Evolutionary conservation across 2,797 vertebrate genomes (phyloP), one percentile per base, ranked within the genome.

Genomic region (Neosalanx taihuensis): DNA sequence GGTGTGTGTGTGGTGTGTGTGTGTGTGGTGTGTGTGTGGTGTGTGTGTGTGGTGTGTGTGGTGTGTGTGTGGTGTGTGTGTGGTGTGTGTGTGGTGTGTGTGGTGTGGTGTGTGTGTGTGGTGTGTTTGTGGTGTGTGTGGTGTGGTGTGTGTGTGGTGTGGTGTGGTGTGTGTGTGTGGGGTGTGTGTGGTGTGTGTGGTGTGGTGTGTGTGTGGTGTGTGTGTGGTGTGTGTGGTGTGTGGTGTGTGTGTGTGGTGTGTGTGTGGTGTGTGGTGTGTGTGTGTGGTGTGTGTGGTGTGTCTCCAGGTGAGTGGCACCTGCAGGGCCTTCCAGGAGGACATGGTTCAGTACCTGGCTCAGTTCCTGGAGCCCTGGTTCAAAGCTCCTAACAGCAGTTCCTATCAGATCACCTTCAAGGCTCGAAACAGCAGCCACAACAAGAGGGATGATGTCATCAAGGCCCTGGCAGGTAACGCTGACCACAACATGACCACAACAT

Each of bases 341-440:
- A 96, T 98, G 91, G 88, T 96, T 80, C 96, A 92, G 75, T 98
- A 95, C 31, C 84, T 97, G 0, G 91, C 92, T 75, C 93, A 88
- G 0, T 98, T 95, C 88, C 90, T 99, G 84, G 93, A 96, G 86
- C 94, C 95, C 1, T 99, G 96, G 96, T 99, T 99, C 88, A 96
- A 95, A 90, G 88, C 88, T 26, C 97, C 97, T 18, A 95, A 92
- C 76, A 92, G 92, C 63, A 94, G 93, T 7, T 96, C 95, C 71
- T 99, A 94, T 81, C 94, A 97, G 88, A 95, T 99, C 66, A 93
- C 94, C 56, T 99, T 95, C 85, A 99, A 99, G 88, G 94, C 96
- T 61, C 93, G 96, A 26, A 98, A 98, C 91, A 98, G 96, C 88
- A 95, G 91, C 85, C 95, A 97, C 72, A 93, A 94, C 92, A 96